Evolutionary conservation across 1,140 invertebrate species (phyloP).

Genomic region (Diplogasteroides magnus): DNA sequence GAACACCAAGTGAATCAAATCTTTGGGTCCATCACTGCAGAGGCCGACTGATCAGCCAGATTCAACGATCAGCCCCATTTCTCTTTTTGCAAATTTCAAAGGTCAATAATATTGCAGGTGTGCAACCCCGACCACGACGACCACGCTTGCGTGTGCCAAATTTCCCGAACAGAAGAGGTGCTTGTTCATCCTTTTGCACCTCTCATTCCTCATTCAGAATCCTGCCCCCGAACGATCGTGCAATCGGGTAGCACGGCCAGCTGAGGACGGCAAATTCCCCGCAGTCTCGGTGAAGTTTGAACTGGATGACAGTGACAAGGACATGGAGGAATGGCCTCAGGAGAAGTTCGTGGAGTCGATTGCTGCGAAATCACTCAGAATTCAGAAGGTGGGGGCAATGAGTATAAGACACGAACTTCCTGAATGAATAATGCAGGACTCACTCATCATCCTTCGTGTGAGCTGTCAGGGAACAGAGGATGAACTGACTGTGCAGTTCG

Average conservation of each 20-base stretch:
- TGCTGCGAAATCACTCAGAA: background rate
- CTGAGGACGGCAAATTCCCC: background rate
- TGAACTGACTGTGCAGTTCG: slow-evolving; percentile 27
- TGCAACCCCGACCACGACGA: background rate
- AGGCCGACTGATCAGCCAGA: slow-evolving; percentile 1
- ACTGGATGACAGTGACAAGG: background rate
- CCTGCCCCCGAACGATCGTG: slow-evolving; percentile 2
- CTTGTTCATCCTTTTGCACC: too few relatives aligned
- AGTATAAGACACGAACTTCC: background rate
- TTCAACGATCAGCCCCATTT: background rate
- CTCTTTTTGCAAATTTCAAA: slow-evolving; percentile 1
- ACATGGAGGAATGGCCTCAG: background rate
- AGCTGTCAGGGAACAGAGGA: slow-evolving; percentile 16
- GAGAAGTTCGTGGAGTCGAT: background rate
- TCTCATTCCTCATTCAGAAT: background rate
- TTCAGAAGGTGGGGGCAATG: slow-evolving; percentile 3
- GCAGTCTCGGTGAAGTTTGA: background rate
- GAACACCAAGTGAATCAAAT: slow-evolving; percentile 16
- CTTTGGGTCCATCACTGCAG: slow-evolving; percentile 2
- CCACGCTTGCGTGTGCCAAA: background rate
- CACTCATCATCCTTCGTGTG: slow-evolving; percentile 26
- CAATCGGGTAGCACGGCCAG: background rate
- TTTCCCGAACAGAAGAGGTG: too few relatives aligned
- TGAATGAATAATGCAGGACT: slow-evolving; percentile 19
- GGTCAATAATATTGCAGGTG: slow-evolving; percentile 7